phyloP scores from a whole-genome alignment of 2,113 vertebrate genomes.

The Acrocephalus kingi region DNA sequence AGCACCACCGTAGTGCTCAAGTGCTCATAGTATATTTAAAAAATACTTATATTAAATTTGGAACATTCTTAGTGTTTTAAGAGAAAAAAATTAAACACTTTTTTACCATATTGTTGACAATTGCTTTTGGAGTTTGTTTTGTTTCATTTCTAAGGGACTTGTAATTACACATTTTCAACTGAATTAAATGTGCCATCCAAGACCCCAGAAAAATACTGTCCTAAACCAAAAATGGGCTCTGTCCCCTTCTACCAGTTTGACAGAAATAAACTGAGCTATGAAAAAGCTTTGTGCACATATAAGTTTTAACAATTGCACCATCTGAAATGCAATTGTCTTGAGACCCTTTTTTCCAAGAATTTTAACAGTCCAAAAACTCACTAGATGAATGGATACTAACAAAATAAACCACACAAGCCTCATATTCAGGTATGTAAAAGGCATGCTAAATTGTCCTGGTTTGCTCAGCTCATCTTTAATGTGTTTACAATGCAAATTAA shows the following conservation, averaged over 20 bases:
- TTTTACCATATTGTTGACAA: not conserved
- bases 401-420: not conserved
- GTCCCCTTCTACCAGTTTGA: not conserved
- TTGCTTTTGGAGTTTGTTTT: not conserved
- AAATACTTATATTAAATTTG: not conserved
- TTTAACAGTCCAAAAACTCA: not conserved
- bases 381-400: not conserved
- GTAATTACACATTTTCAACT: not conserved
- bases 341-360: not conserved
- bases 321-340: not conserved
- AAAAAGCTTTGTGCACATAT: not conserved
- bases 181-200: not conserved
- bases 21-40: not conserved
- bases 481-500: constrained; percentile 66
- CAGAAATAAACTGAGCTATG: not conserved
- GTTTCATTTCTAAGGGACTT: not conserved
- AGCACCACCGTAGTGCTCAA: not conserved
- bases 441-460: not conserved
- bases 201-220: not conserved
- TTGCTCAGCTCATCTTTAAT: constrained; percentile 54
- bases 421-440: constrained; percentile 28
- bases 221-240: not conserved
- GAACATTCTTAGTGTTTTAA: not conserved
- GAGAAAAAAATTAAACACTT: not conserved
- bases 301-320: not conserved